Evolutionary conservation across 2,888 invertebrate species (phyloP), one percentile per base, ranked within the genome.

Genomic region (Nemurella pictetii): DNA sequence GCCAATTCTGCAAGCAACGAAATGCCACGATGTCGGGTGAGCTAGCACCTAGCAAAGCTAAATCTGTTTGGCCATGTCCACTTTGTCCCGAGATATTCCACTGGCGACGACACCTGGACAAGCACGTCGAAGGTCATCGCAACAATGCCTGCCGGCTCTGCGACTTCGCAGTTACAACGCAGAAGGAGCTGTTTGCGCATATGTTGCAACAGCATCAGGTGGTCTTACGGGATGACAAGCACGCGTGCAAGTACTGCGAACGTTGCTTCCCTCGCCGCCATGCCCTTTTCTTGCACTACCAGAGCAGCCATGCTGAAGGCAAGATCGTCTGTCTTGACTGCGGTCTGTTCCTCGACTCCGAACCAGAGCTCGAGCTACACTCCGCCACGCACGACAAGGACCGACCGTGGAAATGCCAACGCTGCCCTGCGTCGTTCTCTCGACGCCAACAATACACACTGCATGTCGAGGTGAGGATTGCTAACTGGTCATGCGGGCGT

Each of bases 401-500:
- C 30, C 87, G 87, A 15, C 87, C 87, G 30, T 88, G 87, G 84
- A 86, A 87, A 83, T 89, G 89, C 85, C 85, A 86, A 7, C 87
- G 87, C 27, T 89, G 89, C 85, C 86, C 86, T 26, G 55, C 55
- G 55, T 55, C 85, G n/a, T 89, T 89, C 86, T 85, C 85, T 4
- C 87, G 89, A 5, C 85, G 87, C 2, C 89, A 89, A 85, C 89
- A 89, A 84, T 88, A 88, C 85, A 87, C 88, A 29, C 88, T 88
- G 80, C 89, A 89, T 85, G 85, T 89, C 85, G 86, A 86, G 86
- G 87, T 87, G 55, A 55, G 55, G 20, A 55, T 55, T 55, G 32
- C 32, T 9, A 32, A 5, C 32, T 5, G 32, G 32, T 32, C n/a
- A n/a, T n/a, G n/a, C n/a, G n/a, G n/a, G n/a, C n/a, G n/a, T n/a